phyloP scores from a whole-genome alignment of 2,888 invertebrate species.

The Panzeria rudis region DNA sequence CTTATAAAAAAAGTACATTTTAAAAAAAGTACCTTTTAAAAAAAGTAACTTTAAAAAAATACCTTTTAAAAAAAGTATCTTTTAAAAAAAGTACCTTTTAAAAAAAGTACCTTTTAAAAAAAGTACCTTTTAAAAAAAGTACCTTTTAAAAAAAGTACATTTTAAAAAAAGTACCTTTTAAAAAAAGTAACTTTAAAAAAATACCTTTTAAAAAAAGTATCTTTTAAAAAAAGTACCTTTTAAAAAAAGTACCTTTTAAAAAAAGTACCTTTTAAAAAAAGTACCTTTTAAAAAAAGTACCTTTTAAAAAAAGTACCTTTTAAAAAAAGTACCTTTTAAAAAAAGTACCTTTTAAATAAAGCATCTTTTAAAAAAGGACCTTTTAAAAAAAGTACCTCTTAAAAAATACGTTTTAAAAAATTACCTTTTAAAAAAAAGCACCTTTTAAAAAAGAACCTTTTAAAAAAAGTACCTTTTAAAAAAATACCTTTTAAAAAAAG shows the following conservation, averaged over 20 bases:
- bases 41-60: background rate
- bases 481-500: background rate
- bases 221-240: background rate
- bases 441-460: background rate
- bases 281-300: background rate
- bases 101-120: background rate
- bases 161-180: too few species aligned
- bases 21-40: background rate
- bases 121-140: background rate
- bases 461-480: background rate
- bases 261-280: background rate
- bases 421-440: background rate
- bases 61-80: background rate
- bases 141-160: too few species aligned
- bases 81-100: background rate
- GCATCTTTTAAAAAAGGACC: background rate
- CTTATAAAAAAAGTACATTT: too few species aligned
- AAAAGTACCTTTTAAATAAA: background rate
- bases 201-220: background rate
- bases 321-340: background rate
- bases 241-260: background rate
- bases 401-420: too few species aligned
- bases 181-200: conserved; percentile 3
- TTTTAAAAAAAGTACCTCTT: background rate
- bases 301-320: background rate